Evolutionary conservation across 2,888 invertebrate genomes (phyloP).

Genomic region (Callosobruchus maculatus): DNA sequence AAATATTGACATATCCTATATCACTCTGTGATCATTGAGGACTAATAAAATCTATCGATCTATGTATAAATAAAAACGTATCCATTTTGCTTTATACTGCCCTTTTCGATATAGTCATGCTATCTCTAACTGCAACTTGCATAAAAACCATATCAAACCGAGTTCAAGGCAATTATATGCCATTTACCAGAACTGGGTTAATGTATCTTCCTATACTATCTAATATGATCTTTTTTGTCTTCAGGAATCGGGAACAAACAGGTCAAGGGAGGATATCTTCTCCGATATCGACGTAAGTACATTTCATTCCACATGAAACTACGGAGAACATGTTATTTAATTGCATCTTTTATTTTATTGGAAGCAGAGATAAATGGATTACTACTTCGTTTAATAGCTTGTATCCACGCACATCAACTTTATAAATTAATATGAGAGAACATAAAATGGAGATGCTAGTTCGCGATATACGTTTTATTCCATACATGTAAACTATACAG

Average conservation of each 20-base stretch:
- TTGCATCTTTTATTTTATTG: neutral
- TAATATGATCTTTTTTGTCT: neutral
- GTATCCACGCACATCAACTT: too few relatives aligned
- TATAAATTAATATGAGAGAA: too few relatives aligned
- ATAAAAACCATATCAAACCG: neutral
- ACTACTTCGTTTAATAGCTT: too few relatives aligned
- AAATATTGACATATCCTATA: too few relatives aligned
- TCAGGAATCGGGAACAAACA: neutral
- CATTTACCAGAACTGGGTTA: neutral
- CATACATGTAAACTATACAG: too few relatives aligned
- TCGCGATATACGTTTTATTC: too few relatives aligned
- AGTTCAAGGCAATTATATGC: too few relatives aligned
- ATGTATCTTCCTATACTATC: neutral
- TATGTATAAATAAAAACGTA: too few relatives aligned
- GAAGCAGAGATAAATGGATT: neutral
- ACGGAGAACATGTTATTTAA: neutral
- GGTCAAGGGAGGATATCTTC: neutral
- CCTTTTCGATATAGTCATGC: neutral
- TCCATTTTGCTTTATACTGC: too few relatives aligned
- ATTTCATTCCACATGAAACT: neutral
- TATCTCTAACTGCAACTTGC: neutral
- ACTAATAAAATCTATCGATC: too few relatives aligned
- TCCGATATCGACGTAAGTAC: neutral
- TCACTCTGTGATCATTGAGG: too few relatives aligned
- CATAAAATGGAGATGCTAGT: too few relatives aligned